These are phyloP conservation scores for Cosmorhoe ocellata DNA, from an alignment of 2,888 invertebrate species.

Conservation along the genomic window DNA sequence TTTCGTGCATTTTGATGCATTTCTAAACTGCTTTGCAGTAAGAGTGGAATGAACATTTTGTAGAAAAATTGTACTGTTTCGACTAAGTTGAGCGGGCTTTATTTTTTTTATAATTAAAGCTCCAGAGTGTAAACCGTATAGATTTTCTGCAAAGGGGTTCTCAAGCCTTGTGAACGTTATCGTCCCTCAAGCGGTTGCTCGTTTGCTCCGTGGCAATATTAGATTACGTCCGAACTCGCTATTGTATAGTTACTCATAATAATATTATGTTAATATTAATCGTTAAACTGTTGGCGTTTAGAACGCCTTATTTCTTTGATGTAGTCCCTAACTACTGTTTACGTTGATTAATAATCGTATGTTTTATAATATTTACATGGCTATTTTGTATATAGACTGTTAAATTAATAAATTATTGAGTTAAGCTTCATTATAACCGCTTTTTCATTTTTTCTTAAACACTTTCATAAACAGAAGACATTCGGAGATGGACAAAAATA, in stretches of 20 bases:
- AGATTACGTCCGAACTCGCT: constrained; percentile 75
- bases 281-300: constrained; percentile 75
- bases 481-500: too few relatives aligned
- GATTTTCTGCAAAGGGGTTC: too few relatives aligned
- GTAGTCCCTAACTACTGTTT: constrained; percentile 56
- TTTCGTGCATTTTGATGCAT: not conserved
- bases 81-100: too few relatives aligned
- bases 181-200: constrained; percentile 67
- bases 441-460: not conserved
- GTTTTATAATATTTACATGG: constrained; percentile 78
- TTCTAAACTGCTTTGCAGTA: not conserved
- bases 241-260: constrained; percentile 52
- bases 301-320: constrained; percentile 69
- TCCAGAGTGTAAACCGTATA: too few relatives aligned
- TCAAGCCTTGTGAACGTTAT: constrained; percentile 47
- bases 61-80: not conserved
- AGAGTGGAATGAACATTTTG: too few relatives aligned
- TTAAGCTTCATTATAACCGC: constrained; percentile 58
- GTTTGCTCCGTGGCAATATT: constrained; percentile 73
- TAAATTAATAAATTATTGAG: constrained; percentile 76
- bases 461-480: not conserved
- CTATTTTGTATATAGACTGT: constrained; percentile 79
- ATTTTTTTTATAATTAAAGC: not conserved
- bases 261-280: constrained; percentile 52
- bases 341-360: constrained; percentile 67